phyloP scores from a whole-genome alignment of 2,888 invertebrate genomes.

The Aleiodes leptofemur region DNA sequence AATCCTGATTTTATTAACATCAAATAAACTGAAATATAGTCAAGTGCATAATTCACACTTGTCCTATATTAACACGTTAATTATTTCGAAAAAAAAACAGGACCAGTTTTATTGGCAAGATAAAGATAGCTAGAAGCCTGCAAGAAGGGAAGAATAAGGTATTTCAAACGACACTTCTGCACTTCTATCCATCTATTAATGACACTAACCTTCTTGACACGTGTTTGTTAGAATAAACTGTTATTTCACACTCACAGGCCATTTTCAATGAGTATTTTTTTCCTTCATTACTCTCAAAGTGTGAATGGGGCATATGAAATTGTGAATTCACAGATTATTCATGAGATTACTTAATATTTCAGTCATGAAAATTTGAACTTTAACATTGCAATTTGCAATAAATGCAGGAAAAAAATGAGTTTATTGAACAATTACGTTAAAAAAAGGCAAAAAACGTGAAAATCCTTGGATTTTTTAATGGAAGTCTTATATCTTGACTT shows the following conservation, averaged over 20 bases:
- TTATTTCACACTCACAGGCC: constrained; percentile 65
- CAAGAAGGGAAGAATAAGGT: constrained; percentile 8
- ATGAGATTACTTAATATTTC: background rate
- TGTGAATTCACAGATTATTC: constrained; percentile 27
- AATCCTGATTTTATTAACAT: no score
- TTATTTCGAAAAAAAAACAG: constrained; percentile 24
- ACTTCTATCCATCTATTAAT: constrained; percentile 8
- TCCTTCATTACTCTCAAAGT: constrained; percentile 37
- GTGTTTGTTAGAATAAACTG: constrained; percentile 60
- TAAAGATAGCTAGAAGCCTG: constrained; percentile 20
- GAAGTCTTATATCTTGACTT: no score
- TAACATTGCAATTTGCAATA: no score
- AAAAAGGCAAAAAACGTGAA: no score
- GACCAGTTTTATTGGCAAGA: constrained; percentile 19
- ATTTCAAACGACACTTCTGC: constrained; percentile 29
- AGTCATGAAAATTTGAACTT: background rate
- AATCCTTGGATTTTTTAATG: no score
- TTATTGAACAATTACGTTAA: no score
- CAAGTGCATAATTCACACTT: constrained; percentile 27
- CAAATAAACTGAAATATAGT: background rate
- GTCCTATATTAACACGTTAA: constrained; percentile 25
- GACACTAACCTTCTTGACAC: constrained; percentile 66
- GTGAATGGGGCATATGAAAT: constrained; percentile 61
- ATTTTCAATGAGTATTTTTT: no score
- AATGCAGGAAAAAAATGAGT: no score